Conservation (phyloP, 2,888 invertebrate genomes). For the Torymus aiolomorphi region DNA sequence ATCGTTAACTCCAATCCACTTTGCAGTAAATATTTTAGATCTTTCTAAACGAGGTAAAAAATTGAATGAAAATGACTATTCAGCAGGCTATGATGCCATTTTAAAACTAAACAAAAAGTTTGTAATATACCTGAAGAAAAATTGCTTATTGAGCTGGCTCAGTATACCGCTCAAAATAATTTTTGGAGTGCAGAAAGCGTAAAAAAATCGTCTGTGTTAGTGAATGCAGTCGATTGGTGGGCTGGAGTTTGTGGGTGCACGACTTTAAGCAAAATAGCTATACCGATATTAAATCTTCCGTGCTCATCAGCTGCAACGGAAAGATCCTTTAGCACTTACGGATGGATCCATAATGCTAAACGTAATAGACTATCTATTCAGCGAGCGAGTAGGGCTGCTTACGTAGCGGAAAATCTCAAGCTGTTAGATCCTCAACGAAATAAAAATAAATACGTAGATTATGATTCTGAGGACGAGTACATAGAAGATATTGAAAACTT, state of each 20-base stretch:
- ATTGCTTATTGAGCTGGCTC: conserved; percentile 32
- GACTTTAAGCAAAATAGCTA: conserved; percentile 58
- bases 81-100: no score
- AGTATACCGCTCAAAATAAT: conserved; percentile 37
- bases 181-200: conserved; percentile 32
- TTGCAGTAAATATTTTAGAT: no score
- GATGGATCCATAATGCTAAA: conserved; percentile 63
- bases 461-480: no score
- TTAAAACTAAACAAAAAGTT: no score
- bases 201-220: conserved; percentile 22
- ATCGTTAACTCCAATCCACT: no score
- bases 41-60: no score
- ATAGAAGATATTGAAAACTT: not conserved
- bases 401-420: conserved; percentile 57
- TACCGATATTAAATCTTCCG: conserved; percentile 60
- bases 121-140: conserved; percentile 23
- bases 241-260: conserved; percentile 59
- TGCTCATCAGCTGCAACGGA: conserved; percentile 63
- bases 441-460: not conserved
- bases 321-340: conserved; percentile 63
- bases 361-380: conserved; percentile 61
- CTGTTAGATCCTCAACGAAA: conserved; percentile 25
- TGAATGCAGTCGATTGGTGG: conserved; percentile 57
- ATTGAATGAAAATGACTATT: no score
- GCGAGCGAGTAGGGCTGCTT: conserved; percentile 60